Evolutionary conservation across 2,888 invertebrate genomes (phyloP).

Genomic region (Vesta saturnalis): DNA sequence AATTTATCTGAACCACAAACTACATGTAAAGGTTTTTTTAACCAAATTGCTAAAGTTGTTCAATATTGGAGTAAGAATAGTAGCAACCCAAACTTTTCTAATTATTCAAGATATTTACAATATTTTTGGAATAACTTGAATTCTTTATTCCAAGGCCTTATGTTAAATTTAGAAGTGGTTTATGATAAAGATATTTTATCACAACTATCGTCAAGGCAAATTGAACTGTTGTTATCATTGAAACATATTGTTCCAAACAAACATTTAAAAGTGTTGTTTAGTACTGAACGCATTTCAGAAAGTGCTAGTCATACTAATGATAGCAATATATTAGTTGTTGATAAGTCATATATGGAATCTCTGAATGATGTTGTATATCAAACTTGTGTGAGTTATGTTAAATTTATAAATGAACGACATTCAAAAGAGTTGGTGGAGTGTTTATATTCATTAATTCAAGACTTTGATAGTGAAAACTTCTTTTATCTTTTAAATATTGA

Average conservation of each 20-base stretch:
- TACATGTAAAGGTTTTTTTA: slow-evolving; percentile 63
- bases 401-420: slow-evolving; percentile 63
- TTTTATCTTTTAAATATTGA: slow-evolving; percentile 61
- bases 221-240: slow-evolving; percentile 63
- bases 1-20: slow-evolving; percentile 60
- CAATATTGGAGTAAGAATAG: slow-evolving; percentile 68
- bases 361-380: slow-evolving; percentile 63
- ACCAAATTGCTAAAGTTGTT: slow-evolving; percentile 64
- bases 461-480: slow-evolving; percentile 67
- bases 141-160: slow-evolving; percentile 52
- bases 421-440: slow-evolving; percentile 64
- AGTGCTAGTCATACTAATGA: slow-evolving; percentile 36
- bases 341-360: slow-evolving; percentile 61
- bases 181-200: slow-evolving; percentile 42
- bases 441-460: slow-evolving; percentile 65
- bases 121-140: slow-evolving; percentile 61
- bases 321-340: slow-evolving; percentile 42
- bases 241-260: slow-evolving; percentile 60
- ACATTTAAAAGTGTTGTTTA: slow-evolving; percentile 68
- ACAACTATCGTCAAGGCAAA: slow-evolving; percentile 56
- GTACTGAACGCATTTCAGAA: slow-evolving; percentile 45
- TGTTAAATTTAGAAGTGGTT: slow-evolving; percentile 48
- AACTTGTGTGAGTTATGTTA: slow-evolving; percentile 66
- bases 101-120: slow-evolving; percentile 56
- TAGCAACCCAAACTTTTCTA: slow-evolving; percentile 50